Percentiles rank a stretch among this genome's conserved stretches.
These are phyloP conservation scores for Rissa tridactyla DNA, from an alignment of 2,113 vertebrate genomes.

Conservation along the genomic window DNA sequence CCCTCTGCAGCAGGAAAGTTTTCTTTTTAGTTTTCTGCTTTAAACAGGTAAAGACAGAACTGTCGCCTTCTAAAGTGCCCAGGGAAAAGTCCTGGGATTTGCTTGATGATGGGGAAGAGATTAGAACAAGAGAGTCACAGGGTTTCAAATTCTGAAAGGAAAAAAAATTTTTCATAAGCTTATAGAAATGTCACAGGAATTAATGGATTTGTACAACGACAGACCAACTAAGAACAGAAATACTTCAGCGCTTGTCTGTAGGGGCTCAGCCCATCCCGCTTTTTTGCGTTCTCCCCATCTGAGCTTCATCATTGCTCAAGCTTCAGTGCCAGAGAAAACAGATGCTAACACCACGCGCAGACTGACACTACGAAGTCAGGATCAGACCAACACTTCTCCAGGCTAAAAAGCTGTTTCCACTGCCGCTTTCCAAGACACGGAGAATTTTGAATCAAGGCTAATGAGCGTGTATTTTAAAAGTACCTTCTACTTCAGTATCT, in stretches of 20 bases:
- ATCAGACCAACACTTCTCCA: constrained; percentile 5
- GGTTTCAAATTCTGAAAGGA: not conserved
- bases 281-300: not conserved
- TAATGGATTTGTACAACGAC: not conserved
- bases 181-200: not conserved
- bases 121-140: not conserved
- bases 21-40: not conserved
- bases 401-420: constrained; percentile 17
- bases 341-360: not conserved
- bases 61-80: not conserved
- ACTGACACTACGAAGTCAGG: constrained; percentile 4
- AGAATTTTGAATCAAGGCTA: not conserved
- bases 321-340: not conserved
- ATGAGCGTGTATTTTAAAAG: not conserved
- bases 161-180: not conserved
- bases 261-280: not conserved
- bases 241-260: not conserved
- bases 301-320: not conserved
- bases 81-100: not conserved
- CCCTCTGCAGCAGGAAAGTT: not conserved
- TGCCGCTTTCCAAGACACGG: not conserved
- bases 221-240: not conserved
- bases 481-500: not conserved
- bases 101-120: not conserved
- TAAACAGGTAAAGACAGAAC: not conserved